A percentile compares a stretch with the other conserved stretches of the same genome.
These are phyloP conservation scores for Octodonta nipae DNA, from an alignment of 2,888 invertebrate species.

Conservation along the genomic window DNA sequence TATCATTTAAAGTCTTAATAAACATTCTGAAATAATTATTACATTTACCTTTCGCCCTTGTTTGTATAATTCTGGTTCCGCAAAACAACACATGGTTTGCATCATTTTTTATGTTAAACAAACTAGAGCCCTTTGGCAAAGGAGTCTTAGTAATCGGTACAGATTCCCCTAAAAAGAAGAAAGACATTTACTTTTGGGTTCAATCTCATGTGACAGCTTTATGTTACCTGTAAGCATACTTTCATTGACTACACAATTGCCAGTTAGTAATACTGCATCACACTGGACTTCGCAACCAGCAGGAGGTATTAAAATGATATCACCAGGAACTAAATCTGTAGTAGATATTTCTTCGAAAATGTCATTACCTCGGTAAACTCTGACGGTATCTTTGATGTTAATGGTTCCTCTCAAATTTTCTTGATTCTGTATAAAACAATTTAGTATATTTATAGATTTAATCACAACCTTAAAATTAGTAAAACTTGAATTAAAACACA, in stretches of 20 bases:
- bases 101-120: conserved; percentile 72
- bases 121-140: conserved; percentile 48
- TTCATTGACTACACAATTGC: conserved; percentile 84
- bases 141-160: conserved; percentile 65
- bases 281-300: conserved; percentile 79
- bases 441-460: too few relatives aligned
- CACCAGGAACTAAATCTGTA: conserved; percentile 73
- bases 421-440: conserved; percentile 57
- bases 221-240: conserved; percentile 79
- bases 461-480: too few relatives aligned
- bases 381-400: conserved; percentile 52
- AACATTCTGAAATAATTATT: too few relatives aligned
- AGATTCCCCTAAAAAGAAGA: conserved; percentile 23
- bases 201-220: background rate
- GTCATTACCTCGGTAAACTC: conserved; percentile 43
- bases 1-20: too few relatives aligned
- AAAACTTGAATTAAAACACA: too few relatives aligned
- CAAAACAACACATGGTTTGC: conserved; percentile 76
- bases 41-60: conserved; percentile 44
- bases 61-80: conserved; percentile 83
- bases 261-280: conserved; percentile 75
- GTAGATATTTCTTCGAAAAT: conserved; percentile 49
- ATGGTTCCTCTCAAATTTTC: conserved; percentile 76
- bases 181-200: background rate
- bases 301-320: conserved; percentile 70